Evolutionary conservation across 2,888 invertebrate genomes (phyloP), one percentile per base, ranked within the genome.

Genomic region (Oligia strigilis): DNA sequence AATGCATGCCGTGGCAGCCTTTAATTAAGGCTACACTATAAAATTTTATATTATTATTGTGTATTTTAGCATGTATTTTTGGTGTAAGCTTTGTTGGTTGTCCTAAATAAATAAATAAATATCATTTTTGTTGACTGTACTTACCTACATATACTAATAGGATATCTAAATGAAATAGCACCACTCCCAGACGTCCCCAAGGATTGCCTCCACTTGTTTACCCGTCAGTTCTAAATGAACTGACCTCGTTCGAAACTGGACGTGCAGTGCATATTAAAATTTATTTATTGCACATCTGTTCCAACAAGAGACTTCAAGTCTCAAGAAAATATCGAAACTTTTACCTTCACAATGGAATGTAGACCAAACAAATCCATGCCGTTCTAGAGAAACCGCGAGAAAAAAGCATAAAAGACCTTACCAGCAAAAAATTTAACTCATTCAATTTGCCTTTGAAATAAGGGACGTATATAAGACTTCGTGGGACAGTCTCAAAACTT

Each of bases 231-330:
- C 73, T 81, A 76, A 81, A 86, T 83, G 67, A 77, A 85, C 77
- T 89, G 83, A 82, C 87, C 88, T 82, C 88, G 80, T 85, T 84
- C 81, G 67, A 73, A 81, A 77, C 80, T 29, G 43, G 66, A 78
- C 84, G 81, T 82, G 83, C 76, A 79, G 73, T 71, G 73, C 79
- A 81, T 69, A 83, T 72, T 49, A 82, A 72, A 70, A 71, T 74
- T 67, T 58, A 72, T 29, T 76, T 67, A 72, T n/a, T 74, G 23
- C 23, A 78, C 49, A 65, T 72, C 49, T 60, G 1, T 76, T 67
- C n/a, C 23, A 65, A 40, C 14, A 49, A 65, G 23, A 60, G 55
- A 46, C 72, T 69, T 23, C 43, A 46, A 74, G 36, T 75, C 73
- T 19, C 62, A 69, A 70, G 40, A 72, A 78, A 71, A 64, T 19